Conservation (phyloP, 2,797 vertebrate species). For the Tadarida brasiliensis region DNA sequence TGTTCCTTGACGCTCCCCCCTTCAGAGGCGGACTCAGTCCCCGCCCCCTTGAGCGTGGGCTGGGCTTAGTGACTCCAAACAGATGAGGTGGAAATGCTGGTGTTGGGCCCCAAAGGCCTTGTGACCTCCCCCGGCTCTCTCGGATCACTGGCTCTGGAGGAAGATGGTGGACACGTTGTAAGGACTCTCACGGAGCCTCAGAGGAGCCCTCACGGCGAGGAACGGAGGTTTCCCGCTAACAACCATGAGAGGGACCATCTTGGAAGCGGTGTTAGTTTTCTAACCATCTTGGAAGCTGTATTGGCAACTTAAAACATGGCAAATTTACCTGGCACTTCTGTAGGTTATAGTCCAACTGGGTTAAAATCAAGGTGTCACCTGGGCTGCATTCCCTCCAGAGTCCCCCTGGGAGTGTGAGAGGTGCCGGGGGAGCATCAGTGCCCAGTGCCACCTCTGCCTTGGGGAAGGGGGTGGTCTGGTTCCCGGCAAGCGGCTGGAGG, state of each 20-base stretch:
- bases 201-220: accelerated
- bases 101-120: accelerated
- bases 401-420: background rate
- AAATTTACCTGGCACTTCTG: background rate
- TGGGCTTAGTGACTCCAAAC: background rate
- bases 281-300: background rate
- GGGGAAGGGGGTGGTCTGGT: background rate
- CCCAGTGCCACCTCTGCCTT: background rate
- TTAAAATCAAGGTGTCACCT: background rate
- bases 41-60: background rate
- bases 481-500: accelerated
- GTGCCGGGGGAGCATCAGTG: background rate
- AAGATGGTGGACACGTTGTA: accelerated
- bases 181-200: accelerated
- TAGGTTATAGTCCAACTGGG: background rate
- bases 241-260: accelerated
- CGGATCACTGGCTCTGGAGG: background rate
- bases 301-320: background rate
- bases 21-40: background rate
- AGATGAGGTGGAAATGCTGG: background rate
- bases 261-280: background rate
- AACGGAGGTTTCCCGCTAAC: background rate
- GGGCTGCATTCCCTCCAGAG: background rate
- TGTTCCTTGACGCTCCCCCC: background rate
- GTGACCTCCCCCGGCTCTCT: background rate